A percentile compares a stretch with the other conserved stretches of the same genome.
phyloP scores from a whole-genome alignment of 2,797 vertebrate genomes.

The Spinus olivaceus region DNA sequence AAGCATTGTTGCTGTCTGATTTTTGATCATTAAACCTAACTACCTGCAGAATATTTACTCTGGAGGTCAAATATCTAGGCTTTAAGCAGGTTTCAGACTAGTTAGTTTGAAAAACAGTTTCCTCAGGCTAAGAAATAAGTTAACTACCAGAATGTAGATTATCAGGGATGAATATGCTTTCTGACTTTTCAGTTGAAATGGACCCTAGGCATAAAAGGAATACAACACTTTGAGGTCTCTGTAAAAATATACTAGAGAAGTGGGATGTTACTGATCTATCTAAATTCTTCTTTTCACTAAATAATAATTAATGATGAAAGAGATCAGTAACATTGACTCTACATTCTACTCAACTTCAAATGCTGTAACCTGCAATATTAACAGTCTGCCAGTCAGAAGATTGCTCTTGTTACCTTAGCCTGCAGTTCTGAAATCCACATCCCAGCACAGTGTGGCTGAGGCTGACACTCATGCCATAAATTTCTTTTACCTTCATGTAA shows the following conservation, averaged over 20 bases:
- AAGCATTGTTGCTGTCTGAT: background rate
- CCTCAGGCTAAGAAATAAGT: background rate
- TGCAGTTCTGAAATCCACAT: background rate
- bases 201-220: background rate
- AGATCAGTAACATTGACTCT: background rate
- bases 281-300: background rate
- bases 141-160: background rate
- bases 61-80: background rate
- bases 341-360: background rate
- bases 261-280: background rate
- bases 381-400: background rate
- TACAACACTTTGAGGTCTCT: background rate
- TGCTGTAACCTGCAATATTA: background rate
- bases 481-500: background rate
- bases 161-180: background rate
- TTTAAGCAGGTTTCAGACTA: background rate
- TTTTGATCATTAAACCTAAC: background rate
- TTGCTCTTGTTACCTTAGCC: background rate
- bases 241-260: background rate
- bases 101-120: background rate
- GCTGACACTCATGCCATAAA: background rate
- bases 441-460: background rate
- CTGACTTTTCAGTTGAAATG: background rate
- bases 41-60: background rate
- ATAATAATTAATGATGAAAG: background rate